phyloP scores from a whole-genome alignment of 2,888 invertebrate species.

The Tryphoninae sp. region DNA sequence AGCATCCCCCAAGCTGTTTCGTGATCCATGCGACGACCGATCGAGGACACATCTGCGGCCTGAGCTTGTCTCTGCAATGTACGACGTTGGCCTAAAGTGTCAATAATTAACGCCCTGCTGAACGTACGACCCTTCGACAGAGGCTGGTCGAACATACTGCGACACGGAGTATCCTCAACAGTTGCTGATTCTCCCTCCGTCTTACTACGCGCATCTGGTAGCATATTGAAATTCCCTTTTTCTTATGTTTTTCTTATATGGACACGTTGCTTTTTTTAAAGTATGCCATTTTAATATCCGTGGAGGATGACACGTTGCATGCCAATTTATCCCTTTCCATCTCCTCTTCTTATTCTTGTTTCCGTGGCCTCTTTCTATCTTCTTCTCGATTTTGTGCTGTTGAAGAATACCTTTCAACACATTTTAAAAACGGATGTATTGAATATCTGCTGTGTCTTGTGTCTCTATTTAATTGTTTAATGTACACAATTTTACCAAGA shows the following conservation, averaged over 20 bases:
- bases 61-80: slow-evolving; percentile 57
- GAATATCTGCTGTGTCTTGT: too few relatives aligned
- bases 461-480: too few relatives aligned
- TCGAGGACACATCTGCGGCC: slow-evolving; percentile 58
- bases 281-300: not conserved
- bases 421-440: not conserved
- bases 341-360: not conserved
- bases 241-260: not conserved
- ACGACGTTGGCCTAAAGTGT: slow-evolving; percentile 60
- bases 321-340: not conserved
- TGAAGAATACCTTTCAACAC: not conserved
- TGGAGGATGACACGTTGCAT: not conserved
- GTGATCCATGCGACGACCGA: slow-evolving; percentile 51
- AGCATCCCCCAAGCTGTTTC: slow-evolving; percentile 49
- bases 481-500: too few relatives aligned
- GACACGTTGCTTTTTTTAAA: not conserved
- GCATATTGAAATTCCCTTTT: not conserved
- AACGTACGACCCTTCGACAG: slow-evolving; percentile 49
- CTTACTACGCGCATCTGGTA: not conserved
- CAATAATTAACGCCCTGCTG: slow-evolving; percentile 65
- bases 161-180: slow-evolving; percentile 2
- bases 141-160: slow-evolving; percentile 33
- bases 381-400: not conserved
- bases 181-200: not conserved
- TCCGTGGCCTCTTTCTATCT: not conserved